Evolutionary conservation across 2,888 invertebrate species (phyloP), one percentile per base, ranked within the genome.

Genomic region (Hermaeophaga mercurialis): DNA sequence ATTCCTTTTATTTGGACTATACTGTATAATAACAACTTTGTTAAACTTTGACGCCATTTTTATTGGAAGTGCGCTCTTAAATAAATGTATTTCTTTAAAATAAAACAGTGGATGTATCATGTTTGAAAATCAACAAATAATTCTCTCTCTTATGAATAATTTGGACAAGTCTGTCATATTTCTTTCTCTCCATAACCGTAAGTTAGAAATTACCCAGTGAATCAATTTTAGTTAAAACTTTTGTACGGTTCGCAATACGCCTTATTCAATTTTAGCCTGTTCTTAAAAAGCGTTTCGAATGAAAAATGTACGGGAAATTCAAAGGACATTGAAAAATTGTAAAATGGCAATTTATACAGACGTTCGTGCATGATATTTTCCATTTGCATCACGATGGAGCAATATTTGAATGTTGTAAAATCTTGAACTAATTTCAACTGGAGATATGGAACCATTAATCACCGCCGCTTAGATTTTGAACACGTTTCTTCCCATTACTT

Each of bases 341-440:
- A 50, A 54, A 59, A 59, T 48, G 56, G 58, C 54, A 54, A 52
- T 56, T 61, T 54, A 59, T 56, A 46, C 47, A 55, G 47, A 57
- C 54, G 47, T 50, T 52, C 43, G 43, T 39, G 31, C 56, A 47
- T 48, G 39, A 45, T 58, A 57, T 58, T 62, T 59, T 62, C 53
- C 57, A 55, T 55, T 59, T 50, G 59, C 56, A 59, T 58, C 56
- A 52, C 56, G 54, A 46, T 54, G 52, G 49, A 54, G 62, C 57
- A 49, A 52, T 58, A 58, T 59, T 58, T 55, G 62, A 58, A 59
- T 58, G 49, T 56, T 62, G 56, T 53, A 46, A 59, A 56, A 59
- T 62, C 62, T 62, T 62, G 47, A 58, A 58, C 62, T 62, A 59
- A 62, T 62, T 59, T 59, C 58, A 52, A 47, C 55, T 31, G 45